A percentile compares a stretch with the other conserved stretches of the same genome.
Conservation (phyloP, 2,113 vertebrate species). For the Bufo gargarizans region DNA sequence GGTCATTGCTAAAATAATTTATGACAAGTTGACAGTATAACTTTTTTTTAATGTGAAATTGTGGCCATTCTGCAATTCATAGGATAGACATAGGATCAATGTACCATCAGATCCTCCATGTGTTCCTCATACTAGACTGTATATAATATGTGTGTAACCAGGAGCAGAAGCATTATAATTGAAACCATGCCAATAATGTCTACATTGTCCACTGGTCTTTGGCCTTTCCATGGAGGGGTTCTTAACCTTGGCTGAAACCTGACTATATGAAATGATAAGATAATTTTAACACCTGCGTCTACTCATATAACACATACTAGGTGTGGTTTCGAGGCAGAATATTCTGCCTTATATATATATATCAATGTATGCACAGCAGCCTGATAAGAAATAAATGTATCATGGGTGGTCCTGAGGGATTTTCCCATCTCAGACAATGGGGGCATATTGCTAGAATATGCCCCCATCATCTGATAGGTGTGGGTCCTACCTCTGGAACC, state of each 20-base stretch:
- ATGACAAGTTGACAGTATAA: neutral
- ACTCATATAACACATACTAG: neutral
- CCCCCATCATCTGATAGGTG: too few species aligned
- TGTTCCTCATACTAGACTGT: neutral
- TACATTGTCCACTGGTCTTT: neutral
- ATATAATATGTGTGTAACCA: constrained; percentile 2
- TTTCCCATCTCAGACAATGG: too few species aligned
- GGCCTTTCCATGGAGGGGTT: neutral
- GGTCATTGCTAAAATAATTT: neutral
- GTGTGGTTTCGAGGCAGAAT: too few species aligned
- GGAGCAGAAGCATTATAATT: neutral
- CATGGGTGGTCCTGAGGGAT: too few species aligned
- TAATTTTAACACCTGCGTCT: neutral
- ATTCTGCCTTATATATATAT: too few species aligned
- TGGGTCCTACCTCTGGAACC: too few species aligned
- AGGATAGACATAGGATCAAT: neutral
- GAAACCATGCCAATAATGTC: neutral
- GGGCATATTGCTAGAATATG: too few species aligned
- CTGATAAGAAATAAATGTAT: too few species aligned
- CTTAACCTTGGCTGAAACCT: constrained; percentile 11
- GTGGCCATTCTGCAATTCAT: neutral
- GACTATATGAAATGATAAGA: neutral
- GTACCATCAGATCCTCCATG: too few species aligned
- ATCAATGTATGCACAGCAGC: too few species aligned
- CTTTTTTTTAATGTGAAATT: too few species aligned